Evolutionary conservation across 2,113 vertebrate species (phyloP).

Genomic region (Pao palembangensis): DNA sequence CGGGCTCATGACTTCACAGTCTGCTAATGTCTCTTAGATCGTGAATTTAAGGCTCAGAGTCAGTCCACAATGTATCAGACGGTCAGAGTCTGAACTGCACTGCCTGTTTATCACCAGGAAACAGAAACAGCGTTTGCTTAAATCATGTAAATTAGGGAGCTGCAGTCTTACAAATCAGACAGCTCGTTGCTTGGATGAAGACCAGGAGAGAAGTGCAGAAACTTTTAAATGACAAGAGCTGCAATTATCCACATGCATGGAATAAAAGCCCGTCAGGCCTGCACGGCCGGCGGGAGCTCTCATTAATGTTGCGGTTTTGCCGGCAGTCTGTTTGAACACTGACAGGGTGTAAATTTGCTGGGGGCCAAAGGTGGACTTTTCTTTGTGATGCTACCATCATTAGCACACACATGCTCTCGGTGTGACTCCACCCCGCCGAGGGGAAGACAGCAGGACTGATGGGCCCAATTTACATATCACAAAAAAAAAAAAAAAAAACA

Average conservation of each 20-base stretch:
- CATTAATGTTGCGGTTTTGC: slow-evolving; percentile 56
- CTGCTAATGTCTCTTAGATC: slow-evolving; percentile 43
- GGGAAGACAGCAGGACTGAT: neutral
- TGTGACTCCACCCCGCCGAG: slow-evolving; percentile 9
- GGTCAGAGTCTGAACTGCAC: slow-evolving; percentile 20
- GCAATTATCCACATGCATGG: slow-evolving; percentile 64
- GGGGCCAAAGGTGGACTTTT: slow-evolving; percentile 37
- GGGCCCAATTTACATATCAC: neutral
- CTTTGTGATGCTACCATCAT: slow-evolving; percentile 60
- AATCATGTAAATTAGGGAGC: slow-evolving; percentile 45
- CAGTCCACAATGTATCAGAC: slow-evolving; percentile 39
- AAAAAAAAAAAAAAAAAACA: slow-evolving; percentile 5
- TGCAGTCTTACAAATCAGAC: slow-evolving; percentile 46
- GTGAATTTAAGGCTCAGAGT: slow-evolving; percentile 20
- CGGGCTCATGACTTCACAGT: slow-evolving; percentile 57
- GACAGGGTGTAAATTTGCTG: slow-evolving; percentile 60
- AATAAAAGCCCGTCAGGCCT: slow-evolving; percentile 52
- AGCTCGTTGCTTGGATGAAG: slow-evolving; percentile 48
- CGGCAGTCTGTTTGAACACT: slow-evolving; percentile 38
- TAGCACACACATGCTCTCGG: slow-evolving; percentile 36
- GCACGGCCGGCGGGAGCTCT: slow-evolving; percentile 46
- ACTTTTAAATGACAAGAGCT: slow-evolving; percentile 59
- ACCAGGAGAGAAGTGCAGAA: slow-evolving; percentile 49
- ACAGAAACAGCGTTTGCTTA: slow-evolving; percentile 34
- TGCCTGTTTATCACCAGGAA: slow-evolving; percentile 32